Evolutionary conservation across 92 coral and sea anemone genomes (phyloP).

Genomic region (Bergia sp.): DNA sequence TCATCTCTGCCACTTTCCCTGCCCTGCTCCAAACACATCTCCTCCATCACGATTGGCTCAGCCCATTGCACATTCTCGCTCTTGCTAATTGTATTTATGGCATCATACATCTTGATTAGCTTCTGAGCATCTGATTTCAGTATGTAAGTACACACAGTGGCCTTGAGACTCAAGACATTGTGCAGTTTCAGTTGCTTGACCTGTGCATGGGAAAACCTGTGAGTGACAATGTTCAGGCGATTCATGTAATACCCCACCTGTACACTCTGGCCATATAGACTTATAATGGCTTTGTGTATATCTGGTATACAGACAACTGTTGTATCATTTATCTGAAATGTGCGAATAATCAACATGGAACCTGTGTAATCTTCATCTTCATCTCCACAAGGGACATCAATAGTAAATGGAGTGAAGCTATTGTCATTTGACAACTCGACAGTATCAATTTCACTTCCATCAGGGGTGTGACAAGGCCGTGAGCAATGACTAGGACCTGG

Average conservation of each 20-base stretch:
- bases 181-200: constrained; percentile 77
- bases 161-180: constrained; percentile 74
- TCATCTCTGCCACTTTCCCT: constrained; percentile 21
- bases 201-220: constrained; percentile 64
- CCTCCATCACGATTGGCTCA: constrained; percentile 69
- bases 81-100: constrained; percentile 52
- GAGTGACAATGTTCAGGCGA: constrained; percentile 72
- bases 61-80: constrained; percentile 64
- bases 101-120: constrained; percentile 75
- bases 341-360: constrained; percentile 56
- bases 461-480: not conserved
- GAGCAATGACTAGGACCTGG: not conserved
- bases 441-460: not conserved
- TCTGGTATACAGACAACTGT: constrained; percentile 86
- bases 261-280: constrained; percentile 77
- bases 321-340: constrained; percentile 64
- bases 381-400: not conserved
- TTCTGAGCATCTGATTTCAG: constrained; percentile 79
- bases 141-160: constrained; percentile 83
- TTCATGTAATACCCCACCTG: constrained; percentile 83
- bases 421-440: not conserved
- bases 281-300: constrained; percentile 77
- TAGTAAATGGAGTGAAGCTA: not conserved
- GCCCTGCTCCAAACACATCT: constrained; percentile 17
- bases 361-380: not conserved